phyloP scores from a whole-genome alignment of 2,113 vertebrate species.

The Etheostoma cragini region DNA sequence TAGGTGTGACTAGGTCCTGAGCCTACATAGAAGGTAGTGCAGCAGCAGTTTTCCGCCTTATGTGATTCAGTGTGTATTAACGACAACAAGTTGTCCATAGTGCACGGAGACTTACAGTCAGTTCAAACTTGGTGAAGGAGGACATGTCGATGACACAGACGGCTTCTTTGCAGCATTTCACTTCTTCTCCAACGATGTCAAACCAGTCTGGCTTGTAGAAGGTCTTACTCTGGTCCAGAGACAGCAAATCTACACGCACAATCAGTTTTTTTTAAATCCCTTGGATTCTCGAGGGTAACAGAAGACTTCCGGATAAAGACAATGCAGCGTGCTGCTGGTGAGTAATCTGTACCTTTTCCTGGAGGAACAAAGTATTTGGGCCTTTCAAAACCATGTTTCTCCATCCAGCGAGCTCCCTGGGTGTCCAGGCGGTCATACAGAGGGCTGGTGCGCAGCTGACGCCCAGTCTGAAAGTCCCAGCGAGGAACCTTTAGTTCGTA shows the following conservation, averaged over 20 bases:
- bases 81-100: not conserved
- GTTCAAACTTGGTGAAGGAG: conserved; percentile 98
- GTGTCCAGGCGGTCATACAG: conserved; percentile 96
- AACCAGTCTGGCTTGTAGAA: conserved; percentile 99
- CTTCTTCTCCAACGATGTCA: conserved; percentile 96
- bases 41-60: not conserved
- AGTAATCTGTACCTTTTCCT: conserved; percentile 86
- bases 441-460: conserved; percentile 95
- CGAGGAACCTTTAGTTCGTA: conserved; percentile 97
- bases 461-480: conserved; percentile 98
- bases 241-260: conserved; percentile 88
- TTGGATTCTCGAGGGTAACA: not conserved
- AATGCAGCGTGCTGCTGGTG: not conserved
- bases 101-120: conserved; percentile 88
- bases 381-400: conserved; percentile 98
- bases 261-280: not conserved
- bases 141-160: conserved; percentile 99
- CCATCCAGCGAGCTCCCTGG: conserved; percentile 98
- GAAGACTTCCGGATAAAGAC: not conserved
- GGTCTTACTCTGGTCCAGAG: conserved; percentile 96
- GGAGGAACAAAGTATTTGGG: conserved; percentile 96
- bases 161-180: conserved; percentile 98
- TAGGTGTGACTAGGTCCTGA: not conserved
- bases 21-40: not conserved
- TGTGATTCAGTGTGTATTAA: not conserved